Evolutionary conservation across 1,140 invertebrate genomes (phyloP).

Genomic region (Chymomyza costata): DNA sequence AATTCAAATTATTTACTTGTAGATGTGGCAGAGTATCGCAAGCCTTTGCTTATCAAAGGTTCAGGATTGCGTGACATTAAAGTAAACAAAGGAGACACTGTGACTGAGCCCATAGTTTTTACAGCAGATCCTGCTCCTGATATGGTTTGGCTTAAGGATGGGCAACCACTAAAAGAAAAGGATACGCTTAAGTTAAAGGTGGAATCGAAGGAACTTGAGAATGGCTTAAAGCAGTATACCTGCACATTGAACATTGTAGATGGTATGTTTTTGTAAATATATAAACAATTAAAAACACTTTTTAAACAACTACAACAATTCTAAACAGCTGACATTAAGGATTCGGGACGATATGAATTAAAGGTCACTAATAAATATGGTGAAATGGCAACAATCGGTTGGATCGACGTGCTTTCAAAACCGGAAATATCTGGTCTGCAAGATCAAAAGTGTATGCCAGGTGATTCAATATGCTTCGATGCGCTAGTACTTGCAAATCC

Average conservation of each 20-base stretch:
- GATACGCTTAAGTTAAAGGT: constrained; percentile 76
- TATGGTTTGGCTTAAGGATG: constrained; percentile 78
- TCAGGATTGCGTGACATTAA: constrained; percentile 78
- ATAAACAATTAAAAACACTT: background rate
- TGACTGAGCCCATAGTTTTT: constrained; percentile 85
- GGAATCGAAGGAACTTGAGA: constrained; percentile 81
- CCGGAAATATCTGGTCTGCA: constrained; percentile 85
- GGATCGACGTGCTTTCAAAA: constrained; percentile 83
- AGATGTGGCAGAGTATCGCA: constrained; percentile 85
- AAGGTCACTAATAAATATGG: constrained; percentile 87
- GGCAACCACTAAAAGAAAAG: constrained; percentile 69
- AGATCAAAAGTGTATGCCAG: constrained; percentile 83
- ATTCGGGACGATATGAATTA: constrained; percentile 89
- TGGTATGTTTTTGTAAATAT: constrained; percentile 67
- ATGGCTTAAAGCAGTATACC: constrained; percentile 85
- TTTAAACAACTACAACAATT: constrained; percentile 9
- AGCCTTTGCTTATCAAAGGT: constrained; percentile 82
- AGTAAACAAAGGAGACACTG: constrained; percentile 82
- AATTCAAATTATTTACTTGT: background rate
- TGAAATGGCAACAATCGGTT: constrained; percentile 81
- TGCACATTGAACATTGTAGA: constrained; percentile 82
- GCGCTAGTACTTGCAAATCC: constrained; percentile 86
- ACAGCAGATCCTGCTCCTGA: constrained; percentile 86
- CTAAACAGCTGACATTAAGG: constrained; percentile 79
- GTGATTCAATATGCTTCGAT: constrained; percentile 83